phyloP scores from a whole-genome alignment of 2,113 vertebrate genomes.

The Thermophis baileyi region DNA sequence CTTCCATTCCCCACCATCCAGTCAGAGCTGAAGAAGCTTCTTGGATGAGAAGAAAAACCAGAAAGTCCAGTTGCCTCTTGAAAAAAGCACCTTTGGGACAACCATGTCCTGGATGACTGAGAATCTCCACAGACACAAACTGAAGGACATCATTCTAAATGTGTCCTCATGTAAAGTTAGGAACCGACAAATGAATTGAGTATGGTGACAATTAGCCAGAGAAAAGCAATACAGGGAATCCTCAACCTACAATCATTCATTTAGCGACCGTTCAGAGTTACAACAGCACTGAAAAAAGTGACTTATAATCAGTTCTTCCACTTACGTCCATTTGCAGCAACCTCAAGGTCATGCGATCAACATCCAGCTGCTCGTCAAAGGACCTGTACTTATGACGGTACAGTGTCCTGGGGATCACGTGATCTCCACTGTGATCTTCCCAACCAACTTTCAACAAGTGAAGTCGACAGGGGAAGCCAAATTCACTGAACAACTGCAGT shows the following conservation, averaged over 20 bases:
- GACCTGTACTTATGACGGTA: neutral
- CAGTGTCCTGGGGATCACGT: neutral
- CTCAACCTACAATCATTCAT: no score
- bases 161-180: neutral
- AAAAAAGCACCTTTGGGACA: no score
- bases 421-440: neutral
- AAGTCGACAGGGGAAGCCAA: neutral
- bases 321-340: neutral
- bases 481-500: neutral
- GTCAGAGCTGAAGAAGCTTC: no score
- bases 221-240: neutral
- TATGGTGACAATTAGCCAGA: neutral
- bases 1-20: no score
- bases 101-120: no score
- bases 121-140: neutral
- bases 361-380: neutral
- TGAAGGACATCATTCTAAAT: neutral
- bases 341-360: neutral
- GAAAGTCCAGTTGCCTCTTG: no score
- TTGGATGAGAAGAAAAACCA: no score
- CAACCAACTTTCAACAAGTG: neutral
- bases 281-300: no score
- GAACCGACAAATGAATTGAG: neutral
- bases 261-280: no score
- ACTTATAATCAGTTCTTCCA: no score